These are phyloP conservation scores for Dendrolimus pini DNA, from an alignment of 2,888 invertebrate species.

Conservation along the genomic window DNA sequence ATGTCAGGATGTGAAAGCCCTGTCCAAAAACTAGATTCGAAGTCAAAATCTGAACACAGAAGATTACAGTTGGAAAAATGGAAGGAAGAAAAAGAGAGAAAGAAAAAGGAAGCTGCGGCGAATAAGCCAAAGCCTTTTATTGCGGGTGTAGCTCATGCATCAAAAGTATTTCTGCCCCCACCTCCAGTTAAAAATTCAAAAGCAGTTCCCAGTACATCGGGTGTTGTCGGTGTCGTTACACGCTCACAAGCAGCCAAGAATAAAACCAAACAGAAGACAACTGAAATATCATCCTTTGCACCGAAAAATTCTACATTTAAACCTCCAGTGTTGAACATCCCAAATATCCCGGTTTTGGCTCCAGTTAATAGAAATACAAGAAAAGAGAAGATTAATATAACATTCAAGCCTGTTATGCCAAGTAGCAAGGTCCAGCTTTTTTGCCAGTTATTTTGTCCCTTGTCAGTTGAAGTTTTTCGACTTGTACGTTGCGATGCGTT, in stretches of 20 bases:
- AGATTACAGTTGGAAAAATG: constrained; percentile 55
- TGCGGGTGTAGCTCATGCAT: constrained; percentile 38
- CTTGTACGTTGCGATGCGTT: too few relatives aligned
- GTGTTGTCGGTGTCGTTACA: constrained; percentile 53
- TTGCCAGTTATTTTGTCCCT: too few relatives aligned
- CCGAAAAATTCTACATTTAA: constrained; percentile 71
- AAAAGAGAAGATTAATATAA: constrained; percentile 21
- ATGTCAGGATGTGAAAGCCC: constrained; percentile 34
- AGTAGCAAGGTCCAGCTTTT: constrained; percentile 4
- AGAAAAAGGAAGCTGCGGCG: constrained; percentile 40
- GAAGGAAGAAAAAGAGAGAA: constrained; percentile 59
- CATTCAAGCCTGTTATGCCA: constrained; percentile 31
- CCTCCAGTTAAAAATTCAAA: constrained; percentile 26
- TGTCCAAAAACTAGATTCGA: constrained; percentile 20
- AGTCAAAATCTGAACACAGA: constrained; percentile 40
- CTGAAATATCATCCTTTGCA: constrained; percentile 57
- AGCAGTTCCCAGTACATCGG: constrained; percentile 42
- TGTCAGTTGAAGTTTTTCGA: too few relatives aligned
- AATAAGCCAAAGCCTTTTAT: constrained; percentile 61
- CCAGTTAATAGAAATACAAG: constrained; percentile 22
- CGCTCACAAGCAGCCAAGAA: constrained; percentile 41
- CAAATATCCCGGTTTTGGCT: constrained; percentile 30
- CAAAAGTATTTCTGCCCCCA: constrained; percentile 44
- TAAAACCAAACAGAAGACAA: constrained; percentile 7
- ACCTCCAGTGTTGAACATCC: constrained; percentile 44